These are phyloP conservation scores for Caiman crocodilus DNA, from an alignment of 2,797 vertebrate species.

Conservation along the genomic window DNA sequence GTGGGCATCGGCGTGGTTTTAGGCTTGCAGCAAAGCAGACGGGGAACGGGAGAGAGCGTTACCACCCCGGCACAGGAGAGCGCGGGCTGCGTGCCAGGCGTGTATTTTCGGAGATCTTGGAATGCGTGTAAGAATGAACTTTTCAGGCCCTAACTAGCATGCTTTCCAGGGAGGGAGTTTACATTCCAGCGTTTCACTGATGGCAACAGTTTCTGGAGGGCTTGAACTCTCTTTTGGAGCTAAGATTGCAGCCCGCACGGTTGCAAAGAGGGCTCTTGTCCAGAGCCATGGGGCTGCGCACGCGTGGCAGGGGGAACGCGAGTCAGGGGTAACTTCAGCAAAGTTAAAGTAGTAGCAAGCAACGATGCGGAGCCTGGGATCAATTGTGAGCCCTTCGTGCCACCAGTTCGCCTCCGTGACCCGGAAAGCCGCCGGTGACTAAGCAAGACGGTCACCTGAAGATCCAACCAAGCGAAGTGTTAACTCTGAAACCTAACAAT, in stretches of 20 bases:
- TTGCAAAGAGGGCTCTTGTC: conserved; percentile 8
- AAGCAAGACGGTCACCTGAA: background rate
- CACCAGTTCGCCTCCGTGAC: too few relatives aligned
- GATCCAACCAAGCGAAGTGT: background rate
- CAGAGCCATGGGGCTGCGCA: background rate
- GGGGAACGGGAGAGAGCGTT: background rate
- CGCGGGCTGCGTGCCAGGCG: background rate
- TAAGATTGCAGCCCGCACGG: background rate
- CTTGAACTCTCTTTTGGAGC: conserved; percentile 15
- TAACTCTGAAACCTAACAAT: background rate
- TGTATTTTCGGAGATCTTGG: conserved; percentile 39
- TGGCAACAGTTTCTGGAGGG: background rate
- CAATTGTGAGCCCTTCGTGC: too few relatives aligned
- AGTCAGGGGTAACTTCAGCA: conserved; percentile 2
- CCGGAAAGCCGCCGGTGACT: too few relatives aligned
- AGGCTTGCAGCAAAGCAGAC: background rate
- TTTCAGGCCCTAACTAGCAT: conserved; percentile 31
- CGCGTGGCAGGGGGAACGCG: too few relatives aligned
- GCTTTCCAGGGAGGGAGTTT: background rate
- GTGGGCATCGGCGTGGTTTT: background rate
- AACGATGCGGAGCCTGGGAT: conserved; percentile 19
- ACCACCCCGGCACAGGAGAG: background rate
- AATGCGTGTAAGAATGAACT: conserved; percentile 43
- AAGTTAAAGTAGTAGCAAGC: background rate
- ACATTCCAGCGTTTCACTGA: background rate